Conservation (phyloP, 2,888 invertebrate genomes). For the Rhorus exstirpatorius region DNA sequence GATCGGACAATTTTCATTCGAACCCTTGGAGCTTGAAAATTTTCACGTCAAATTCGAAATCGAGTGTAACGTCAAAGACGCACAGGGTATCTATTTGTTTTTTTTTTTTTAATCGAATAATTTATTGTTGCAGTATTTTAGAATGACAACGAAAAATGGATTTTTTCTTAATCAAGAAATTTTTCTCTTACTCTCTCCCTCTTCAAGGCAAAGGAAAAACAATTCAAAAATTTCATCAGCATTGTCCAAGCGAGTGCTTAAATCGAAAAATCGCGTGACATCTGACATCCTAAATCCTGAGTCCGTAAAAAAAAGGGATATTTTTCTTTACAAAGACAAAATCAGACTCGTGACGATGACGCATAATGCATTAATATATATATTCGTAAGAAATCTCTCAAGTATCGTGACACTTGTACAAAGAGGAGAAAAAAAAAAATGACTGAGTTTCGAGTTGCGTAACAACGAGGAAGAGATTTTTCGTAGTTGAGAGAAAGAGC, state of each 20-base stretch:
- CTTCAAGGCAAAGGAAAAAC: background rate
- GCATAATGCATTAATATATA: constrained; percentile 51
- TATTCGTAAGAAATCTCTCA: constrained; percentile 81
- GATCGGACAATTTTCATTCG: too few species aligned
- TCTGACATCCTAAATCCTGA: background rate
- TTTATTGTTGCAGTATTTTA: too few species aligned
- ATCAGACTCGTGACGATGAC: constrained; percentile 26
- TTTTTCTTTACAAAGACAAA: constrained; percentile 1
- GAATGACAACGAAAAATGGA: too few species aligned
- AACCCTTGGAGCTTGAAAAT: too few species aligned
- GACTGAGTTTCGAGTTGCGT: constrained; percentile 63
- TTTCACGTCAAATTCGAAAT: background rate
- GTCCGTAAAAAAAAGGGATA: background rate
- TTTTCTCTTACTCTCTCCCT: too few species aligned
- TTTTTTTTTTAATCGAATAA: too few species aligned
- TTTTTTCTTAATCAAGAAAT: too few species aligned
- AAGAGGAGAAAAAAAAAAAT: constrained; percentile 48
- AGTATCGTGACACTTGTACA: constrained; percentile 75
- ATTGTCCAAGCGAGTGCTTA: background rate
- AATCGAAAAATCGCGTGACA: background rate
- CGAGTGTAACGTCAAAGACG: too few species aligned
- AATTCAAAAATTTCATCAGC: background rate
- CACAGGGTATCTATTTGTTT: too few species aligned
- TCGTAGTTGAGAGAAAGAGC: constrained; percentile 53
- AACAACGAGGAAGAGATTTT: constrained; percentile 67